phyloP scores from a whole-genome alignment of 2,113 vertebrate species.

The Tetraodon nigroviridis region DNA sequence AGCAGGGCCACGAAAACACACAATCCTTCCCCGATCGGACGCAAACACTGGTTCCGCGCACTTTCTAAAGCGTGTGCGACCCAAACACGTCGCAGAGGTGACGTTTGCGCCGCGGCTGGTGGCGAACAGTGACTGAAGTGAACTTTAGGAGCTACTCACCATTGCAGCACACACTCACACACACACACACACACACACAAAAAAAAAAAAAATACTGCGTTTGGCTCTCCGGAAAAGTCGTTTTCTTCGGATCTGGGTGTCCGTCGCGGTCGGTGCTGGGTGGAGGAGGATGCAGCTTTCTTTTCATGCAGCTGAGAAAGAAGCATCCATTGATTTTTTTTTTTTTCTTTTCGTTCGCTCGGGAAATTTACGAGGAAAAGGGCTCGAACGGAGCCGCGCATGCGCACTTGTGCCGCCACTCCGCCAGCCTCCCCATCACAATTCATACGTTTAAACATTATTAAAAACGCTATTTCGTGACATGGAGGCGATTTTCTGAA shows the following conservation, averaged over 20 bases:
- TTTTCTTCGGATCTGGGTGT: constrained; percentile 13
- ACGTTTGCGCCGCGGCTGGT: not conserved
- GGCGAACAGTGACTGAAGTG: constrained; percentile 23
- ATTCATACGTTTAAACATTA: not conserved
- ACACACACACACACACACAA: too few relatives aligned
- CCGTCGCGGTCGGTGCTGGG: not conserved
- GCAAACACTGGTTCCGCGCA: too few relatives aligned
- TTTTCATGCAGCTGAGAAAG: not conserved
- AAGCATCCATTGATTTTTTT: constrained; percentile 30
- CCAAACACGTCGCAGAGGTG: not conserved
- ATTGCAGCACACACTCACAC: constrained; percentile 71
- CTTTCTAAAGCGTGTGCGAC: too few relatives aligned
- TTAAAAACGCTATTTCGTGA: too few relatives aligned
- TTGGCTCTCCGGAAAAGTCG: not conserved
- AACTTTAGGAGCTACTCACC: constrained; percentile 67
- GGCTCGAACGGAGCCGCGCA: constrained; percentile 44
- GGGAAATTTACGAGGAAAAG: constrained; percentile 50
- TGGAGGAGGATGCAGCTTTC: not conserved
- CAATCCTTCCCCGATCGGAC: not conserved
- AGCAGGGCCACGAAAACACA: constrained; percentile 6
- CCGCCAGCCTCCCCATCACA: not conserved
- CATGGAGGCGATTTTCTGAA: too few relatives aligned
- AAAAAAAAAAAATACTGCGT: not conserved
- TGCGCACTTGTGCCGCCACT: constrained; percentile 45
- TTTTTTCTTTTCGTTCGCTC: constrained; percentile 30